Percentiles rank a stretch among this genome's conserved stretches.
Evolutionary conservation across 2,888 invertebrate species (phyloP).

Genomic region (Lobophora halterata): DNA sequence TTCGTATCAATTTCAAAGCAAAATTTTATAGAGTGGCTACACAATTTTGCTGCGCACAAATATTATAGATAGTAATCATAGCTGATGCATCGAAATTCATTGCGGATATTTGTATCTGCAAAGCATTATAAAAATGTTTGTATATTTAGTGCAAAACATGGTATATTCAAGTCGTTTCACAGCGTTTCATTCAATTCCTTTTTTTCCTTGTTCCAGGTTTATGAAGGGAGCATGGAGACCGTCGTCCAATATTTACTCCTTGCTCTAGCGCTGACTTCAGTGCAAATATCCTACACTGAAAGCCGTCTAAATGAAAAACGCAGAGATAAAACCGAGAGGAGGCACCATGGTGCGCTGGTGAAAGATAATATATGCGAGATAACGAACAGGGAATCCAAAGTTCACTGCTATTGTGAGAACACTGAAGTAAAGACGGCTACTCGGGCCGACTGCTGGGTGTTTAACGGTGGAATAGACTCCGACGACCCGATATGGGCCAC

Average conservation of each 20-base stretch:
- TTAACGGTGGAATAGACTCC: slow-evolving; percentile 83
- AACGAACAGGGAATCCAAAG: slow-evolving; percentile 75
- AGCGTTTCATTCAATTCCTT: slow-evolving; percentile 34
- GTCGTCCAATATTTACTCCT: slow-evolving; percentile 75
- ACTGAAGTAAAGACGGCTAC: slow-evolving; percentile 80
- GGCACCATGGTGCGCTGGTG: slow-evolving; percentile 59
- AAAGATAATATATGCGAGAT: slow-evolving; percentile 82
- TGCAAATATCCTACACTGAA: slow-evolving; percentile 77
- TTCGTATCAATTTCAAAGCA: slow-evolving; percentile 9
- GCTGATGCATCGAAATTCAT: slow-evolving; percentile 9
- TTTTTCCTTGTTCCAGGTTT: slow-evolving; percentile 70
- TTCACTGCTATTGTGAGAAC: slow-evolving; percentile 85
- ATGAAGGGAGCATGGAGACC: slow-evolving; percentile 64
- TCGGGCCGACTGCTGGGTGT: slow-evolving; percentile 89
- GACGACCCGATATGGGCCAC: slow-evolving; percentile 87
- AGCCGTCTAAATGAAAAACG: slow-evolving; percentile 79
- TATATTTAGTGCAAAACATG: too few species aligned
- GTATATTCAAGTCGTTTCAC: slow-evolving; percentile 5
- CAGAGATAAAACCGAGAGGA: slow-evolving; percentile 73
- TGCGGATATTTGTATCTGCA: not conserved
- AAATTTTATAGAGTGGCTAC: too few species aligned
- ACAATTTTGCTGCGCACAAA: too few species aligned
- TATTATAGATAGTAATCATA: too few species aligned
- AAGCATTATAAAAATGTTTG: not conserved
- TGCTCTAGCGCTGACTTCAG: slow-evolving; percentile 73